Percentiles rank a stretch among this genome's conserved stretches.
Conservation (phyloP, 2,888 invertebrate genomes). For the Sepiola atlantica region DNA sequence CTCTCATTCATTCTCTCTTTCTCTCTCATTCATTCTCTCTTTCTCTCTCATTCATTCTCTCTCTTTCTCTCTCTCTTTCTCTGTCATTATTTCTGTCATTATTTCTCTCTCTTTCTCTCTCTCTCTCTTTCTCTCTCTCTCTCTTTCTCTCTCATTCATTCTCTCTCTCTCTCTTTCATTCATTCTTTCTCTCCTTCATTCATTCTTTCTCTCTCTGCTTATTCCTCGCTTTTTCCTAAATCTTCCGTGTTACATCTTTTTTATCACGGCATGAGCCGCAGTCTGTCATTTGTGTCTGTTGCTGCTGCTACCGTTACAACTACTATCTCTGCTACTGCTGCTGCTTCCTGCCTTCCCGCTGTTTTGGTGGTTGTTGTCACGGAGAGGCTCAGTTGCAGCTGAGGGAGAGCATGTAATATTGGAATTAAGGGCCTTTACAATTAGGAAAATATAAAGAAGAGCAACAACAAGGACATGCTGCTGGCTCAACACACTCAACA, state of each 20-base stretch:
- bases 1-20: no score
- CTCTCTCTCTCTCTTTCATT: no score
- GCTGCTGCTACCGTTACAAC: neutral
- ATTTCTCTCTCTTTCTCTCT: no score
- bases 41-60: no score
- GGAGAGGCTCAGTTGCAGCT: conserved; percentile 23
- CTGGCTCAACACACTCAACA: neutral
- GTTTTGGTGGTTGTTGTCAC: conserved; percentile 32
- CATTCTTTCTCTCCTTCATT: no score
- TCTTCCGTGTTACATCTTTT: neutral
- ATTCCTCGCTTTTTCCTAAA: no score
- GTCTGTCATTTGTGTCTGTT: neutral
- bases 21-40: no score
- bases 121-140: no score
- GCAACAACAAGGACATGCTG: neutral
- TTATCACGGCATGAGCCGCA: conserved; percentile 15
- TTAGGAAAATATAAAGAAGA: neutral
- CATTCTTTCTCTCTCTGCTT: no score
- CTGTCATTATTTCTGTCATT: no score
- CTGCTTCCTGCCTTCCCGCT: neutral
- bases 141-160: no score
- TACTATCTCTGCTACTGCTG: neutral
- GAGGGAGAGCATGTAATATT: neutral
- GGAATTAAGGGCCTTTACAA: neutral
- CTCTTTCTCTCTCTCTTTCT: no score